Evolutionary conservation across 2,888 invertebrate species (phyloP), one percentile per base, ranked within the genome.

Genomic region (Orthosia incerta): DNA sequence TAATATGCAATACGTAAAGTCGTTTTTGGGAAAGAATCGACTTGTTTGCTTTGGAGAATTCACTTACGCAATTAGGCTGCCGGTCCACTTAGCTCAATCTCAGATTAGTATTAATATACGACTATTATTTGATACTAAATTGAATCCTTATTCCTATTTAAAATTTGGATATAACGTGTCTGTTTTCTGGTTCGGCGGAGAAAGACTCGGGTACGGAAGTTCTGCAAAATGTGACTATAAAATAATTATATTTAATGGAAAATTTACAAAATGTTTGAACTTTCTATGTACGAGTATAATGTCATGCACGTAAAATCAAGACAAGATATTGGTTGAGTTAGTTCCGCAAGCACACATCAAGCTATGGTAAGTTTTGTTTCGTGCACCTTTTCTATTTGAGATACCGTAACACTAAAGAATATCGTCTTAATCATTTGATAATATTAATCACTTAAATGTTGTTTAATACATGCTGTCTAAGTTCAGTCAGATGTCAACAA

Each of bases 191-290:
- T 50, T 31, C 12, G 20, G 12, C 15, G 5, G 11, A 16, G 23
- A 55, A 16, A 3, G n/a, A 53, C 4, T 16, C 56, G 53, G 15
- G 50, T 62, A 56, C 46, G 13, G 64, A 39, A 23, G 39, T 13
- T 31, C 55, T 56, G 60, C 26, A 11, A 12, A 13, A 20, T 51
- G 9, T 76, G 20, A 20, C 16, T 55, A 45, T 39, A 11, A 45
- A 23, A 51, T 31, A 53, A 15, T 18, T 74, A 75, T 4, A 46
- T 9, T 56, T 46, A 16, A 74, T 66, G 39, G 15, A 39, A 59
- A 51, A 59, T 70, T 46, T 70, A 69, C 16, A 56, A 15, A 15
- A 45, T 56, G 48, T 55, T 7, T 18, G 48, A 56, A 57, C 7
- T 56, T 45, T 51, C n/a, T 39, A 39, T 26, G 39, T 9, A 39